Evolutionary conservation across 2,888 invertebrate genomes (phyloP), one percentile per base, ranked within the genome.

Genomic region (Nematopogon swammerdamellus): DNA sequence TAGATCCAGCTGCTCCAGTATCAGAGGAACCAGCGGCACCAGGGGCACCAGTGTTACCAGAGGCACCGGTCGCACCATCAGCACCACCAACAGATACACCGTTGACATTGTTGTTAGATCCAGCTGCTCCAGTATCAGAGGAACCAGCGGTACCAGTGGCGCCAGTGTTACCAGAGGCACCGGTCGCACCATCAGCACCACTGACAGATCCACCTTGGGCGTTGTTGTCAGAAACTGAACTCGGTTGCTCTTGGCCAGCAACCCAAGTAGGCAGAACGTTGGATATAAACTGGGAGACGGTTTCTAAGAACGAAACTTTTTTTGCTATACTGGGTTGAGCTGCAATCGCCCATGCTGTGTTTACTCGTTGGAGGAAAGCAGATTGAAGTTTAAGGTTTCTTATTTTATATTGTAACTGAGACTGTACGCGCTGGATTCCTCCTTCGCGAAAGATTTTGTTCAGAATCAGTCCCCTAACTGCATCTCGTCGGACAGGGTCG

Each of bases 351-450:
- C 72, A 69, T 1, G 72, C 67, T 44, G 64, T 55, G 30, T 58
- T 64, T 2, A 67, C 55, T 55, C 70, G 68, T 57, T 64, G 61
- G 44, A 79, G 56, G 44, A 71, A 54, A 11, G 59, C 58, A 8
- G 71, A 68, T 48, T 77, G 64, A 48, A 72, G 74, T 25, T 74
- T 65, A 18, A 77, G 56, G 53, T 73, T 65, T 50, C 67, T 65
- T 46, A 77, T 65, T 56, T 73, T 68, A 5, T 59, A 59, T 54
- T 72, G 67, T 16, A 77, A 51, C 47, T 70, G 63, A 1, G 59
- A 55, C 51, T 63, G 64, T 17, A 73, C 54, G 47, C 63, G 62
- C 58, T 72, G 65, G 44, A 75, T 62, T 20, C 65, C 64, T 29
- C 63, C 59, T 36, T 66, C 61, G 36, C 36, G 8, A 54, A 68